Base-by-base conservation (phyloP, 1,140 invertebrate species). In the Muscidifurax raptorellus region DNA sequence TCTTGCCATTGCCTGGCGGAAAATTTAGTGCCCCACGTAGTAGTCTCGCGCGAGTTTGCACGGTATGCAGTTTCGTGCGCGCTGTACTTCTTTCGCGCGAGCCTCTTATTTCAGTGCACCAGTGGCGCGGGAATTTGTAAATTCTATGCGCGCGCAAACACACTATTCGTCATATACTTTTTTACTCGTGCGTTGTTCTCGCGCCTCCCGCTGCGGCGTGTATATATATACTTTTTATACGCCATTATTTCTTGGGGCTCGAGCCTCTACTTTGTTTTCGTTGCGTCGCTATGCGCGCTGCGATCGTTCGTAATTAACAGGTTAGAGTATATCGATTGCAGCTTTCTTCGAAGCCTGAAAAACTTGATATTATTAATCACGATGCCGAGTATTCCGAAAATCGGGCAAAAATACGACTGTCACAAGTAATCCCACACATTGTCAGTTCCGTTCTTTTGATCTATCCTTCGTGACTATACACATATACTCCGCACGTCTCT, bases 21-120 rank as follows among this genome's bases (percentile, higher is more conserved):
- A 86, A 85, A 88, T 86, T 86, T 86, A 86, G 66, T 85, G 36
- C 72, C 30, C 22, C 71, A 27, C 52, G 69, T 75, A 59, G 69
- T 81, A 12, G 28, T 67, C 32, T 80, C 52, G 47, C 52, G 12
- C 18, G 44, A 36, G 36, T 1, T 18, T 18, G n/a, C 15, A 28
- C 12, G 47, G 27, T 18, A 15, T 30, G 52, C 64, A 64, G 52
- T 78, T 66, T 78, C 22, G 22, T 71, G 22, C 22, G 22, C 52
- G 22, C 40, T 80, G 36, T 85, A 44, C 47, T 77, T 77, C 59
- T 75, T 75, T 36, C 5, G 32, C 15, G 22, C n/a, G 1, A 13
- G 66, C 18, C n/a, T 22, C n/a, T 0, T 72, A 36, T 30, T n/a
- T n/a, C n/a, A 28, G 28, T 15, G 15, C 0, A n/a, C n/a, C 18